phyloP scores from a whole-genome alignment of 2,797 vertebrate genomes.

The Rhinoraja longicauda region DNA sequence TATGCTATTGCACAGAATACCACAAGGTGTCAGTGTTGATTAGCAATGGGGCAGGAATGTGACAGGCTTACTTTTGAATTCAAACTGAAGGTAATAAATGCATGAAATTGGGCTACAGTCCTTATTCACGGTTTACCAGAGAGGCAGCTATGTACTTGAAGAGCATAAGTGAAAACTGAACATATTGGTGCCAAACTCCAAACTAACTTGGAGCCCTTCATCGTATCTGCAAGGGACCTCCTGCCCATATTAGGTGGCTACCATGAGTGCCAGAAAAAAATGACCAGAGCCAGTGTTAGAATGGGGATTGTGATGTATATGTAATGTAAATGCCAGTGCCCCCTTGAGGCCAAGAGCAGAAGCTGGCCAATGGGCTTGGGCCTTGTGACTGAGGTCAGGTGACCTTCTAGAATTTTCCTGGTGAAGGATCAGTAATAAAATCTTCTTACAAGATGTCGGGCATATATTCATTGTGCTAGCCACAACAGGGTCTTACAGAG shows the following conservation, averaged over 20 bases:
- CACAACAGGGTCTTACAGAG: too few relatives aligned
- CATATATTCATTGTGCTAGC: too few relatives aligned
- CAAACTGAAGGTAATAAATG: background rate
- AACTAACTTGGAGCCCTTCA: background rate
- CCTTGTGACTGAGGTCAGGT: too few relatives aligned
- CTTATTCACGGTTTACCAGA: background rate
- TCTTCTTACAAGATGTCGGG: too few relatives aligned
- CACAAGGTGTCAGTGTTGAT: constrained; percentile 25
- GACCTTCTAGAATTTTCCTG: too few relatives aligned
- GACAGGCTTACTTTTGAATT: background rate
- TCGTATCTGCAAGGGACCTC: background rate
- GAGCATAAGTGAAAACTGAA: background rate
- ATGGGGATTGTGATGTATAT: background rate
- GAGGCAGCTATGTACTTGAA: background rate
- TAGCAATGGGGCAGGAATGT: background rate
- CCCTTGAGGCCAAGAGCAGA: too few relatives aligned
- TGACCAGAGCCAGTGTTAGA: background rate
- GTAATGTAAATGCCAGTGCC: too few relatives aligned
- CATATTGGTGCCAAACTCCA: background rate
- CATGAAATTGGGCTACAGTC: background rate
- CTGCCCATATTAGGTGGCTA: background rate
- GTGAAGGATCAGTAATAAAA: too few relatives aligned
- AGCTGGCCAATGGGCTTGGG: too few relatives aligned
- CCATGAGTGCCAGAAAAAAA: background rate
- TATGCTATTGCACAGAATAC: background rate